phyloP scores from a whole-genome alignment of 2,113 vertebrate species.

The Meriones unguiculatus region DNA sequence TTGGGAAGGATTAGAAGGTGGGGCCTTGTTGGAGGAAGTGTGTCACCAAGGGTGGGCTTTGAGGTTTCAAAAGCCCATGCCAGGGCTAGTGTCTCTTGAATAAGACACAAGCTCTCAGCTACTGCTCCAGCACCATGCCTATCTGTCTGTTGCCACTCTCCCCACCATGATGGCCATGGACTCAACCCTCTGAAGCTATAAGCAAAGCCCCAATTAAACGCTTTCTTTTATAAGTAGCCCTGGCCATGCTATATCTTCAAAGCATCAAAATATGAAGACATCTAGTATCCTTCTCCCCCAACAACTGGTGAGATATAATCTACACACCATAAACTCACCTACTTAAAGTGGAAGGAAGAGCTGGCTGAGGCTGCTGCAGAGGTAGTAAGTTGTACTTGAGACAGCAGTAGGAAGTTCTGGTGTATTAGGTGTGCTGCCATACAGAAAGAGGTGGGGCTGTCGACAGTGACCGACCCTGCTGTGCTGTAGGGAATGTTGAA shows the following conservation, averaged over 20 bases:
- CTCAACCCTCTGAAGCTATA: background rate
- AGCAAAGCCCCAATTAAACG: background rate
- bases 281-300: background rate
- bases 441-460: background rate
- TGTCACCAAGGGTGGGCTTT: too few relatives aligned
- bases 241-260: background rate
- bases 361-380: too few relatives aligned
- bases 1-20: too few relatives aligned
- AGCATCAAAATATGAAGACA: background rate
- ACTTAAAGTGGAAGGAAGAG: background rate
- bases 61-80: too few relatives aligned
- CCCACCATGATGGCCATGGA: background rate
- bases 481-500: background rate
- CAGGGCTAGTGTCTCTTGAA: too few relatives aligned
- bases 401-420: background rate
- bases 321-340: background rate
- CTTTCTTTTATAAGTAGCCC: background rate
- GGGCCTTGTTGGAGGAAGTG: too few relatives aligned
- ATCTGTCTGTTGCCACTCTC: too few relatives aligned
- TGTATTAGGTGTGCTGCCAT: background rate
- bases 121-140: too few relatives aligned
- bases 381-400: background rate
- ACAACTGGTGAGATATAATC: background rate
- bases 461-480: background rate
- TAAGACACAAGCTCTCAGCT: too few relatives aligned